phyloP scores from a whole-genome alignment of 2,888 invertebrate species.

The Vanessa cardui region DNA sequence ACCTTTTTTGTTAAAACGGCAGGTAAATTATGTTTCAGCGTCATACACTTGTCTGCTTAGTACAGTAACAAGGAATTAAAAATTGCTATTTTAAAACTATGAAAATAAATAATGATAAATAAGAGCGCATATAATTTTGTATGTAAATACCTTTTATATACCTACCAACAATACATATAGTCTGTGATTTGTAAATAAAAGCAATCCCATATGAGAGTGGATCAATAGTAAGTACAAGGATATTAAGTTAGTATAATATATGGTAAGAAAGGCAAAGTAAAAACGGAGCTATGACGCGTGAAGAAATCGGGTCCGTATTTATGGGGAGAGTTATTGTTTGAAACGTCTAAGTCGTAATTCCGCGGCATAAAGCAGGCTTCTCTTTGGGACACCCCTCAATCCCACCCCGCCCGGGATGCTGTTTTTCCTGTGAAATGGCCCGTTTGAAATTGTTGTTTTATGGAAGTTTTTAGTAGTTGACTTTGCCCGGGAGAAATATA shows the following conservation, averaged over 20 bases:
- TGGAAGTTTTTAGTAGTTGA: slow-evolving; percentile 83
- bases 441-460: slow-evolving; percentile 83
- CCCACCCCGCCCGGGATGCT: slow-evolving; percentile 69
- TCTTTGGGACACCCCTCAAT: slow-evolving; percentile 61
- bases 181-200: too few relatives aligned
- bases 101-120: too few relatives aligned
- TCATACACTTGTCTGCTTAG: too few relatives aligned
- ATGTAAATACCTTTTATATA: too few relatives aligned
- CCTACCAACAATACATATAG: too few relatives aligned
- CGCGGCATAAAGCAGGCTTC: slow-evolving; percentile 78
- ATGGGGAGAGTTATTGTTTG: slow-evolving; percentile 81
- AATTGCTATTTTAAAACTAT: too few relatives aligned
- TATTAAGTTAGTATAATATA: slow-evolving; percentile 1
- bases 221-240: too few relatives aligned
- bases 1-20: too few relatives aligned
- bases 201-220: too few relatives aligned
- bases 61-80: too few relatives aligned
- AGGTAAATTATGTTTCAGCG: too few relatives aligned
- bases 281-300: slow-evolving; percentile 80
- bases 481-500: slow-evolving; percentile 74
- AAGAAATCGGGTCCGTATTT: slow-evolving; percentile 80
- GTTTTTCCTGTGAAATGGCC: slow-evolving; percentile 82
- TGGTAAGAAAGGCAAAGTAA: slow-evolving; percentile 52
- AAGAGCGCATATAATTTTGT: too few relatives aligned
- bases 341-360: slow-evolving; percentile 84